Evolutionary conservation across 2,113 vertebrate genomes (phyloP).

Genomic region (Ariopsis seemanni): DNA sequence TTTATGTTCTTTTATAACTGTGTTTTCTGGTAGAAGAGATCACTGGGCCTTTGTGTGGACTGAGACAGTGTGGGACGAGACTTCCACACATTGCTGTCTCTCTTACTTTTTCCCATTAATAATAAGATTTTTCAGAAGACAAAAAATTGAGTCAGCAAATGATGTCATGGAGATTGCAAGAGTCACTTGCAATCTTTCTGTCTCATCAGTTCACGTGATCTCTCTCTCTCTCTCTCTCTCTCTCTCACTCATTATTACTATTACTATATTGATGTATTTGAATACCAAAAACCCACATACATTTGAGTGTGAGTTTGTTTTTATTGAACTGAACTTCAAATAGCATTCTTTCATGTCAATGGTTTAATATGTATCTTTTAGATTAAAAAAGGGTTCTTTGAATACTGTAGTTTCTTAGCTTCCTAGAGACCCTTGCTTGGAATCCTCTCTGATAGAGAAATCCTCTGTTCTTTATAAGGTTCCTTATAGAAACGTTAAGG

Average conservation of each 20-base stretch:
- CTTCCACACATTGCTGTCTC: slow-evolving; percentile 15
- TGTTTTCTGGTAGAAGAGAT: slow-evolving; percentile 16
- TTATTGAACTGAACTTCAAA: not conserved
- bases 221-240: not conserved
- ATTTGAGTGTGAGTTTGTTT: not conserved
- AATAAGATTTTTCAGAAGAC: slow-evolving; percentile 7
- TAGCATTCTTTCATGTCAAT: not conserved
- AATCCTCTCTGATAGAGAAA: not conserved
- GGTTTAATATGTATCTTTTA: not conserved
- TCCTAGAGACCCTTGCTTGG: not conserved
- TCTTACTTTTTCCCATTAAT: slow-evolving; percentile 11
- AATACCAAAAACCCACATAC: not conserved
- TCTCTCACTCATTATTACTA: too few relatives aligned
- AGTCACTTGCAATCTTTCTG: slow-evolving; percentile 12
- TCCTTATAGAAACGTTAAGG: not conserved
- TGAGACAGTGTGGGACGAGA: slow-evolving; percentile 40
- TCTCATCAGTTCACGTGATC: not conserved
- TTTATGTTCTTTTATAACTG: slow-evolving; percentile 1
- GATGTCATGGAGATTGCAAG: slow-evolving; percentile 36
- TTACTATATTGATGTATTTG: not conserved
- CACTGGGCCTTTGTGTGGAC: slow-evolving; percentile 29
- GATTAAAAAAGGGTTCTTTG: not conserved
- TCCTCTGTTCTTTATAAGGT: not conserved
- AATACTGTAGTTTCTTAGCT: not conserved
- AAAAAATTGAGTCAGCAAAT: slow-evolving; percentile 23